These are phyloP conservation scores for Stigmatopora nigra DNA, from an alignment of 2,113 vertebrate species.

Conservation along the genomic window DNA sequence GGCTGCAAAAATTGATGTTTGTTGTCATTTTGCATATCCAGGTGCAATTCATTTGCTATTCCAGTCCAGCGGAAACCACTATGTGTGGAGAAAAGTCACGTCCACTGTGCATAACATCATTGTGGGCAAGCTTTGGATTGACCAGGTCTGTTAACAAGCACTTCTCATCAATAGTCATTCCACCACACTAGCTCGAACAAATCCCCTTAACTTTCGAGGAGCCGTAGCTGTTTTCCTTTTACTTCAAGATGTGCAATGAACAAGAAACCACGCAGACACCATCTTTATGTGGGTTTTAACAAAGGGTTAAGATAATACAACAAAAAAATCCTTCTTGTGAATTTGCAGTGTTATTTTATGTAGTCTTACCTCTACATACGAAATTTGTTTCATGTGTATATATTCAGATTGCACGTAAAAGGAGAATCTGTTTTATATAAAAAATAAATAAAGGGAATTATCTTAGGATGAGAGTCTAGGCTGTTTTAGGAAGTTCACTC, in stretches of 20 bases:
- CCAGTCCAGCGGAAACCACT: conserved; percentile 89
- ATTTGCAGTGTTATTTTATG: no score
- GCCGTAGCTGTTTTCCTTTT: not conserved
- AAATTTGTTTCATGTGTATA: no score
- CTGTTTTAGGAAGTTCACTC: not conserved
- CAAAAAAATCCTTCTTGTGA: no score
- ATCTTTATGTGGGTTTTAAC: no score
- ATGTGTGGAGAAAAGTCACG: conserved; percentile 95
- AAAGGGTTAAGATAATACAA: no score
- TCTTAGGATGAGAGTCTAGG: not conserved
- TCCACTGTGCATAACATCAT: conserved; percentile 99
- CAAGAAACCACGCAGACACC: conserved; percentile 28
- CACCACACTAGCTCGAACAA: not conserved
- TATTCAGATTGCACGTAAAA: no score
- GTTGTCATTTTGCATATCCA: conserved; percentile 43
- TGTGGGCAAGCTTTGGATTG: conserved; percentile 97
- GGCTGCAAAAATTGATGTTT: conserved; percentile 1
- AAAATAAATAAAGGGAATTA: not conserved
- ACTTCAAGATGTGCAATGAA: conserved; percentile 1
- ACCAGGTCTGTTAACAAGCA: conserved; percentile 77
- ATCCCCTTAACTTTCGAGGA: not conserved
- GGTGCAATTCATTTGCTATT: conserved; percentile 94
- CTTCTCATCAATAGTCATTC: conserved; percentile 2
- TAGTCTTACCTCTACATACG: no score
- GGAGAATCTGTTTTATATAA: no score